Base-by-base conservation (phyloP, 2,797 vertebrate species). In the Argya squamiceps region DNA sequence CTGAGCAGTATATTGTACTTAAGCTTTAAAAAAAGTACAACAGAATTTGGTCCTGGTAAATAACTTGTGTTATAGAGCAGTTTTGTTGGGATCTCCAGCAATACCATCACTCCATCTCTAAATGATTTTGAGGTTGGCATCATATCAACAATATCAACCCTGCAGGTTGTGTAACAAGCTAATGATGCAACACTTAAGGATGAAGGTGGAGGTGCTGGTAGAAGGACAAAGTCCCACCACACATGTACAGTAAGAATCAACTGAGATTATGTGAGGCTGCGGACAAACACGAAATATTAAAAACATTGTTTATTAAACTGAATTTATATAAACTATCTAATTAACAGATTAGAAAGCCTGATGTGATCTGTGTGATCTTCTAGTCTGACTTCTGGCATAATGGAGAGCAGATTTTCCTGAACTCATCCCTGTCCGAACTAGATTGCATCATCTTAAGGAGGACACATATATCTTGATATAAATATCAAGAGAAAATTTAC, bases 141-240 rank as follows among this genome's bases (percentile, higher is more conserved):
- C 11, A 0, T 49, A 79, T 82, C 80, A 93, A 78, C 65, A 84
- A 23, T n/a, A 96, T 96, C 75, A 96, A 2, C 73, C 53, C 74
- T 85, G 30, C 55, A 88, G 50, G 44, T 80, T 96, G 88, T 75
- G 76, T 91, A 95, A 97, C 56, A 80, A 74, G 67, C 44, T 78
- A 64, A 86, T 93, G 91, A 87, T 84, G 85, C 75, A 96, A 74
- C 37, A 60, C 50, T 36, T 34, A 50, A 56, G 76, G 84, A 53
- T 46, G 82, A 95, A 95, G 75, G 89, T 83, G 89, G 85, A 90
- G 89, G 41, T 88, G 41, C 71, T 77, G 82, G 47, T 89, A 73
- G 58, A 88, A 89, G 73, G 88, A 84, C 53, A 71, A 79, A 79
- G 60, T 64, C 41, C 84, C 84, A 87, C 82, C 88, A 92, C 93